Percentiles rank a stretch among this genome's conserved stretches.
Evolutionary conservation across 1,140 invertebrate genomes (phyloP).

Genomic region (Lerema accius): DNA sequence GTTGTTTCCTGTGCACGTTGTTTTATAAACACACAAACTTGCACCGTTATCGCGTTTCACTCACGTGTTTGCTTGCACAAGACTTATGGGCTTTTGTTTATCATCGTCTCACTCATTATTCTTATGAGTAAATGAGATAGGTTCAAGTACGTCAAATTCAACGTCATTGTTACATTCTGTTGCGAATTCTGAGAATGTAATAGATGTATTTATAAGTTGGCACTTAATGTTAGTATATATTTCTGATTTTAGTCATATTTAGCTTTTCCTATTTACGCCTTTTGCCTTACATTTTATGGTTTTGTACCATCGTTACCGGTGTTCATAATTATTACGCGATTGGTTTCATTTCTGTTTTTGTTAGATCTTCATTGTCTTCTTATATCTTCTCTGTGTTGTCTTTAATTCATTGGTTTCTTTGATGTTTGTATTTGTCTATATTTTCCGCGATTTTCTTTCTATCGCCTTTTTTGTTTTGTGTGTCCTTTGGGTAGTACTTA

Average conservation of each 20-base stretch:
- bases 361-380: no score
- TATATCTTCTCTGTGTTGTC: no score
- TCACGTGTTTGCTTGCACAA: conserved; percentile 27
- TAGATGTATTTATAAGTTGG: conserved; percentile 1
- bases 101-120: background rate
- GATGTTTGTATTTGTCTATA: conserved; percentile 13
- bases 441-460: no score
- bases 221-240: no score
- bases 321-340: no score
- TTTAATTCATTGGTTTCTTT: no score
- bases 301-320: no score
- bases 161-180: no score
- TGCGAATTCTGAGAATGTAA: background rate
- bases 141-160: background rate
- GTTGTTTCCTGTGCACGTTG: conserved; percentile 21
- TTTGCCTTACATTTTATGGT: no score
- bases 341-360: no score
- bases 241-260: no score
- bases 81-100: background rate
- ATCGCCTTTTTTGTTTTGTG: conserved; percentile 4
- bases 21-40: conserved; percentile 28
- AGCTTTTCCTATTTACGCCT: no score
- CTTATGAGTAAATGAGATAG: background rate
- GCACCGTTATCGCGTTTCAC: conserved; percentile 7
- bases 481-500: conserved; percentile 1